Evolutionary conservation across 2,888 invertebrate species (phyloP).

Genomic region (Nomada fabriciana): DNA sequence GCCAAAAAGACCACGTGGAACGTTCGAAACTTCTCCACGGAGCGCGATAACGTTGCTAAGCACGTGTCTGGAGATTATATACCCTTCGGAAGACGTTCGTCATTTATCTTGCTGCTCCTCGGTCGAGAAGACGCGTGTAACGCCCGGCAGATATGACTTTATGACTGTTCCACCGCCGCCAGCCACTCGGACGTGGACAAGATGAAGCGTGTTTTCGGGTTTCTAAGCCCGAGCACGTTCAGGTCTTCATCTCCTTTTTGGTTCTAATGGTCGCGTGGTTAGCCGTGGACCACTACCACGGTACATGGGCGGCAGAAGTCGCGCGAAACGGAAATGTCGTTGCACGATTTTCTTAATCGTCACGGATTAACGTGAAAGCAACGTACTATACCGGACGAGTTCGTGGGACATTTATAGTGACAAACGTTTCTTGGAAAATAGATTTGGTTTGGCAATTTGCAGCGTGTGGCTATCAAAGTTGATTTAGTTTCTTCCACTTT

Average conservation of each 20-base stretch:
- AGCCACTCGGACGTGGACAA: not conserved
- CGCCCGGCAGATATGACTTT: slow-evolving; percentile 46
- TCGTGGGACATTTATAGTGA: too few species aligned
- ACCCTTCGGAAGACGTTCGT: slow-evolving; percentile 42
- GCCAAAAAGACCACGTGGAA: slow-evolving; percentile 47
- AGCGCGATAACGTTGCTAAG: slow-evolving; percentile 55
- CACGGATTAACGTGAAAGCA: too few species aligned
- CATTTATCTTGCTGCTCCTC: slow-evolving; percentile 50
- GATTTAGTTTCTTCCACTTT: too few species aligned
- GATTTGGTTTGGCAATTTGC: too few species aligned
- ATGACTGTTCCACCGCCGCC: slow-evolving; percentile 20
- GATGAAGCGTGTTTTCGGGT: slow-evolving; percentile 17
- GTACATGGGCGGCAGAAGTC: not conserved
- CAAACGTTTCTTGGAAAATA: too few species aligned
- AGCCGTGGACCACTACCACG: too few species aligned
- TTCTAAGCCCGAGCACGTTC: not conserved
- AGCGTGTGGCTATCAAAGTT: too few species aligned
- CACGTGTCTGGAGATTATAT: slow-evolving; percentile 57
- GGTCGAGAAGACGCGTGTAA: slow-evolving; percentile 38
- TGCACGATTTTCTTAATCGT: too few species aligned
- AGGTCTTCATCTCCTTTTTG: not conserved
- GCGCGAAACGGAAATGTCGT: not conserved
- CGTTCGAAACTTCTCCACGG: slow-evolving; percentile 10
- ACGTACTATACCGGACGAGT: too few species aligned
- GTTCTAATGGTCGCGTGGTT: not conserved